A percentile compares a stretch with the other conserved stretches of the same genome.
phyloP scores from a whole-genome alignment of 2,113 vertebrate species.

The Psephotus haematonotus region DNA sequence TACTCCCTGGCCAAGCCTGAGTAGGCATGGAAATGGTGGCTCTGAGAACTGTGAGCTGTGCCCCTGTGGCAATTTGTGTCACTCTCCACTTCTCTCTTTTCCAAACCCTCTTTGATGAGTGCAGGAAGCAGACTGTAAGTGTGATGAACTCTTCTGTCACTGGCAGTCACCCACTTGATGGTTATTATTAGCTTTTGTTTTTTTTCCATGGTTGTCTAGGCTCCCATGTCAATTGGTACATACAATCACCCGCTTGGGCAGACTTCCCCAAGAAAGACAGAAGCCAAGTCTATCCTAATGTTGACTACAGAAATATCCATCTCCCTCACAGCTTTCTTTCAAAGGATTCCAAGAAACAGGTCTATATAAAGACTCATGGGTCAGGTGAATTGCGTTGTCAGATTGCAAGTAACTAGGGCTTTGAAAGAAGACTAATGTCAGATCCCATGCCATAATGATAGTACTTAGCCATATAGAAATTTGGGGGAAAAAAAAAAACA shows the following conservation, averaged over 20 bases:
- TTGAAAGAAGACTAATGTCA: background rate
- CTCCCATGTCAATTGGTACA: background rate
- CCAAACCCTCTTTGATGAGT: background rate
- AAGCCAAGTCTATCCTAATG: fast-evolving
- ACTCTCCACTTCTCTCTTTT: background rate
- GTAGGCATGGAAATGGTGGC: background rate
- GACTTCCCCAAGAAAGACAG: background rate
- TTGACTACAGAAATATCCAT: background rate
- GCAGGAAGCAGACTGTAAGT: background rate
- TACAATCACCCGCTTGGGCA: background rate
- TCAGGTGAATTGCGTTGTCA: background rate
- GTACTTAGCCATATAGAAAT: background rate
- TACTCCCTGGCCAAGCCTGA: background rate
- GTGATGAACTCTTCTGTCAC: background rate
- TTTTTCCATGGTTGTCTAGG: background rate
- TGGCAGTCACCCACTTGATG: background rate
- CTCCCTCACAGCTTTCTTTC: background rate
- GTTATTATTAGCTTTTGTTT: background rate
- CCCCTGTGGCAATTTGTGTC: background rate
- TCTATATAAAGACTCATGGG: background rate
- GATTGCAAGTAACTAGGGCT: background rate
- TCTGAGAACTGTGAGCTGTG: background rate
- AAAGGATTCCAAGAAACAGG: background rate
- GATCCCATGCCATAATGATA: background rate
- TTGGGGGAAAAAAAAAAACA: background rate